A percentile compares a stretch with the other conserved stretches of the same genome.
phyloP scores from a whole-genome alignment of 2,113 vertebrate genomes.

The Gobius niger region DNA sequence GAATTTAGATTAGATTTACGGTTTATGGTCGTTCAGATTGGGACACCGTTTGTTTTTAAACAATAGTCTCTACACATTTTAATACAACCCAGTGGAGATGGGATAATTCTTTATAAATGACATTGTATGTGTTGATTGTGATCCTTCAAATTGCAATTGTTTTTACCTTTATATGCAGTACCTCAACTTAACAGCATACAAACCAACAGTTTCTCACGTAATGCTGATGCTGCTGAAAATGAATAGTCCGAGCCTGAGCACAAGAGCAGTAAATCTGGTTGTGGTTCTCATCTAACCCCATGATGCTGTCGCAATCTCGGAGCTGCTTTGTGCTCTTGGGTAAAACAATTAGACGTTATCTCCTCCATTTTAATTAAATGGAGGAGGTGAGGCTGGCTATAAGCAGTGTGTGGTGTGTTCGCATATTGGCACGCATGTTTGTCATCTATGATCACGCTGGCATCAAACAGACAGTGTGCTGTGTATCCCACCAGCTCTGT shows the following conservation, averaged over 20 bases:
- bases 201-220: too few species aligned
- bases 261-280: slow-evolving; percentile 1
- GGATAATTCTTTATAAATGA: too few species aligned
- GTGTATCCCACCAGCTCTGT: slow-evolving; percentile 37
- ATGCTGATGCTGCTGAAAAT: background rate
- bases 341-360: slow-evolving; percentile 42
- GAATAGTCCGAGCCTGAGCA: background rate
- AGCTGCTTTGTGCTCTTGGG: slow-evolving; percentile 27
- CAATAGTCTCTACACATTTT: too few species aligned
- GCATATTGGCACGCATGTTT: slow-evolving; percentile 10
- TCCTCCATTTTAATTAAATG: slow-evolving; percentile 30
- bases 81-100: too few species aligned
- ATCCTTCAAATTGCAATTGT: too few species aligned
- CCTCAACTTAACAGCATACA: too few species aligned
- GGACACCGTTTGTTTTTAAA: too few species aligned
- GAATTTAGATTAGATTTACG: too few species aligned
- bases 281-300: slow-evolving; percentile 35
- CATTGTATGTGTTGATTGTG: too few species aligned
- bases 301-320: slow-evolving; percentile 37
- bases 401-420: slow-evolving; percentile 16
- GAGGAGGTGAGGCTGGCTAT: slow-evolving; percentile 23
- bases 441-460: slow-evolving; percentile 28
- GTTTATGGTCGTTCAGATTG: too few species aligned
- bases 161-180: too few species aligned
- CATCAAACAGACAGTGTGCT: slow-evolving; percentile 33